A percentile compares a stretch with the other conserved stretches of the same genome.
These are phyloP conservation scores for Argyresthia goedartella DNA, from an alignment of 2,888 invertebrate species.

Conservation along the genomic window DNA sequence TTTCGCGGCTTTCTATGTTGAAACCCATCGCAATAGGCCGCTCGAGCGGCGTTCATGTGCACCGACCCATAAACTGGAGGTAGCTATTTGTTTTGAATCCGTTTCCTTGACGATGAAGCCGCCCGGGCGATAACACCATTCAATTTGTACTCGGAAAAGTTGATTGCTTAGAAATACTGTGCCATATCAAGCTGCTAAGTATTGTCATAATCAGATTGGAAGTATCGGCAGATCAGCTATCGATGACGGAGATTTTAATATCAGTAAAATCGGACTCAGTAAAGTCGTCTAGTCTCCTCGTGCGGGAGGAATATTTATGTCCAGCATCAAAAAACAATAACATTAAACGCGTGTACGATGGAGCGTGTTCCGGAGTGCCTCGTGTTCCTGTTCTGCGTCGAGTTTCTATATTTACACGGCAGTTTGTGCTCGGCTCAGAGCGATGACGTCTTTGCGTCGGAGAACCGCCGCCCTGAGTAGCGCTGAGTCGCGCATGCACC, in stretches of 20 bases:
- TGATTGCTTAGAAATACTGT: not conserved
- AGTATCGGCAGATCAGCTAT: not conserved
- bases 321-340: slow-evolving; percentile 16
- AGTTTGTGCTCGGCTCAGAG: slow-evolving; percentile 51
- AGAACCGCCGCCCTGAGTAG: slow-evolving; percentile 17
- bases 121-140: slow-evolving; percentile 1
- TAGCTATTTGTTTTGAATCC: slow-evolving; percentile 5
- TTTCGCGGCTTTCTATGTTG: slow-evolving; percentile 1
- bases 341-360: slow-evolving; percentile 6
- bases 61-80: slow-evolving; percentile 5
- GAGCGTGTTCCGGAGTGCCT: slow-evolving; percentile 37
- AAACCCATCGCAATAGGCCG: not conserved
- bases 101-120: slow-evolving; percentile 7
- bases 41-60: slow-evolving; percentile 4
- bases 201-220: not conserved
- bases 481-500: slow-evolving; percentile 14
- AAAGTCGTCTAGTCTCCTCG: not conserved
- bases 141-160: not conserved
- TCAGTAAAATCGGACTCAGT: no score
- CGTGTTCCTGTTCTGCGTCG: slow-evolving; percentile 55
- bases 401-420: slow-evolving; percentile 63
- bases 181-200: not conserved
- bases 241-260: no score
- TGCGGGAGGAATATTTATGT: slow-evolving; percentile 11
- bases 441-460: slow-evolving; percentile 43